These are phyloP conservation scores for Chlorops oryzae DNA, from an alignment of 1,140 invertebrate genomes.

Conservation along the genomic window DNA sequence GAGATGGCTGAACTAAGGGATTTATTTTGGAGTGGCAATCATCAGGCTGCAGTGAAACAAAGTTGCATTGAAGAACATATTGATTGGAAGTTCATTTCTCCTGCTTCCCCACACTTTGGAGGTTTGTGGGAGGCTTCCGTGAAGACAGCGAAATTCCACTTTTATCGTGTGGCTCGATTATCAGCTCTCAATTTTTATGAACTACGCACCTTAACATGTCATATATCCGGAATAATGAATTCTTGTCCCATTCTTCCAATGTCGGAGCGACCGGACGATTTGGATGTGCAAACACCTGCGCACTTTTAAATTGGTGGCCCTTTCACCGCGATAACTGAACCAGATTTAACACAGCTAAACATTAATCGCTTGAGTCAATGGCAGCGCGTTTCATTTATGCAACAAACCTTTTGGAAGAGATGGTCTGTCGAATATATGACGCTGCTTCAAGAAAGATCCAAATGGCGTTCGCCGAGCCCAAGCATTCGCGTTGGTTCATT, in stretches of 20 bases:
- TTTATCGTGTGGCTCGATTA: not conserved
- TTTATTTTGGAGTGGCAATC: no score
- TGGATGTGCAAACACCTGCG: conserved; percentile 7
- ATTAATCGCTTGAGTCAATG: conserved; percentile 6
- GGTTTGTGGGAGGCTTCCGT: conserved; percentile 3
- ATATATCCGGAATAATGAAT: conserved; percentile 11
- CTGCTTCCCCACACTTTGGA: no score
- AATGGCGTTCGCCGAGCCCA: not conserved
- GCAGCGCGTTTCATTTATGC: conserved; percentile 6
- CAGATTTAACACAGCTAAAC: conserved; percentile 10
- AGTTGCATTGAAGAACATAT: no score
- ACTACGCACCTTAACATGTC: conserved; percentile 22
- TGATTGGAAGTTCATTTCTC: no score
- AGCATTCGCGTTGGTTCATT: not conserved
- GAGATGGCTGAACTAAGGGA: no score
- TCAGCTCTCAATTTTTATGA: conserved; percentile 10
- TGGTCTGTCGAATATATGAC: conserved; percentile 4
- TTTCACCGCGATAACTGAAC: conserved; percentile 26
- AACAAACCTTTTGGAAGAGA: conserved; percentile 12
- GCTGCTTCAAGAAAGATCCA: not conserved
- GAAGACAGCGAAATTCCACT: conserved; percentile 12
- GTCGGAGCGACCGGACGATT: conserved; percentile 4
- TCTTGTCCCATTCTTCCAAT: conserved; percentile 8
- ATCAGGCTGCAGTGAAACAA: no score
- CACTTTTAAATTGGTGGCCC: conserved; percentile 19